Evolutionary conservation across 2,797 vertebrate genomes (phyloP).

Genomic region (Siniperca scherzeri): DNA sequence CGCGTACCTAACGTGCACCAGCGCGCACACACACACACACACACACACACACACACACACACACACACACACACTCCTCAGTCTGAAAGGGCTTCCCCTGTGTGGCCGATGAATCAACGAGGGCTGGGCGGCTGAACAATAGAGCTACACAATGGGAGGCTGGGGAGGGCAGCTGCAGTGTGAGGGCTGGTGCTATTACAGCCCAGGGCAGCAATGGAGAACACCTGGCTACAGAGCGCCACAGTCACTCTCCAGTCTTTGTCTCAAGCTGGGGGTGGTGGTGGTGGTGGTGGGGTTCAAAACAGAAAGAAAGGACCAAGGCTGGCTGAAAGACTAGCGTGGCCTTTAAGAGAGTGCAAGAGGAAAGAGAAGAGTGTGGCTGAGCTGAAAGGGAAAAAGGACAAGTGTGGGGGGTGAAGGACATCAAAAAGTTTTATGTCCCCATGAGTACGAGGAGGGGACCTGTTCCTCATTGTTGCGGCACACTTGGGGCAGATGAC

Average conservation of each 20-base stretch:
- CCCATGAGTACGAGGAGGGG: constrained; percentile 51
- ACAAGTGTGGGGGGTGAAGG: constrained; percentile 39
- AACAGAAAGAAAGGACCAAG: constrained; percentile 67
- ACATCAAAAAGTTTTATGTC: constrained; percentile 74
- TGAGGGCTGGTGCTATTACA: constrained; percentile 79
- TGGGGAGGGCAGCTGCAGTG: constrained; percentile 85
- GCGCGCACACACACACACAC: constrained; percentile 52
- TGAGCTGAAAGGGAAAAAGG: constrained; percentile 47
- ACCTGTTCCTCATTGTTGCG: constrained; percentile 76
- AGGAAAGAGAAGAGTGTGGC: constrained; percentile 67
- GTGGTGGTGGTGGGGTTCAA: constrained; percentile 11
- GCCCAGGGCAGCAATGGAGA: constrained; percentile 72
- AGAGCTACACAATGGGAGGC: constrained; percentile 80
- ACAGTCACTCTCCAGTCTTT: constrained; percentile 80
- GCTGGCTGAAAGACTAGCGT: constrained; percentile 71
- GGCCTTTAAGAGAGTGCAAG: constrained; percentile 73
- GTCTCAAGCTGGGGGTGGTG: constrained; percentile 58
- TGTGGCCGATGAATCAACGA: constrained; percentile 84
- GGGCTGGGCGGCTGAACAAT: constrained; percentile 81
- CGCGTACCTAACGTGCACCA: constrained; percentile 68
- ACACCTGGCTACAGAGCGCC: constrained; percentile 84
- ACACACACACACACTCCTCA: constrained; percentile 39
- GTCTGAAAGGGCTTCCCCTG: constrained; percentile 82
- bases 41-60: constrained; percentile 43
- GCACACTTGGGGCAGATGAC: constrained; percentile 82